Conservation (phyloP, 2,797 vertebrate species). For the Phrynocephalus guinanensis region DNA sequence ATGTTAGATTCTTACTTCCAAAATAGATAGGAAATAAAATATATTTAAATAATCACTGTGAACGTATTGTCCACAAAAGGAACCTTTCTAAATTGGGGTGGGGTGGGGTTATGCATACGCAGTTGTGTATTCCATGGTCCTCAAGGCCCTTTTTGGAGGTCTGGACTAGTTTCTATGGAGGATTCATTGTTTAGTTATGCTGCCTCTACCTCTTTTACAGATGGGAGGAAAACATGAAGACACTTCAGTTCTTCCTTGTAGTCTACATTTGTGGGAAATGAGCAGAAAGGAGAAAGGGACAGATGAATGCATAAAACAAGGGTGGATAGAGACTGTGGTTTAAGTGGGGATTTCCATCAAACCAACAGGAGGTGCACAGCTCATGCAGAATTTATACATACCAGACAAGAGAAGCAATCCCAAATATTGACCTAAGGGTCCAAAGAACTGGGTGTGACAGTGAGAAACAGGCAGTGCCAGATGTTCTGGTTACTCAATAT, state of each 20-base stretch:
- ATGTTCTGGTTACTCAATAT: neutral
- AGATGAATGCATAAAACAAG: slow-evolving; percentile 53
- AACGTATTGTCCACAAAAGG: neutral
- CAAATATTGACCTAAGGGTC: slow-evolving; percentile 4
- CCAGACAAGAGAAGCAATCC: slow-evolving; percentile 38
- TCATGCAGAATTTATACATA: slow-evolving; percentile 39
- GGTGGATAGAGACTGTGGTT: slow-evolving; percentile 54
- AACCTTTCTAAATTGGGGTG: neutral
- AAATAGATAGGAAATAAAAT: neutral
- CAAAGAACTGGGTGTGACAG: neutral
- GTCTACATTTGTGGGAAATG: slow-evolving; percentile 57
- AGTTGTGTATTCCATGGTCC: neutral
- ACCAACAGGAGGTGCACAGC: slow-evolving; percentile 56
- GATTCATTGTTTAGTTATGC: slow-evolving; percentile 15
- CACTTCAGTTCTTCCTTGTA: slow-evolving; percentile 38
- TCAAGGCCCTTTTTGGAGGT: neutral
- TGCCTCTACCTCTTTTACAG: slow-evolving; percentile 44
- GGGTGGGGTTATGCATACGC: neutral
- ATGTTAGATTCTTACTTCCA: neutral
- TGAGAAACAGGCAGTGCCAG: neutral
- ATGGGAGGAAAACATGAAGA: slow-evolving; percentile 29
- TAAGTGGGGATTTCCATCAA: slow-evolving; percentile 65
- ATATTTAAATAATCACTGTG: neutral
- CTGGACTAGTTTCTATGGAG: neutral
- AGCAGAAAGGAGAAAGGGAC: slow-evolving; percentile 71